Conservation (phyloP, 2,113 vertebrate genomes). For the Perognathus longimembris region DNA sequence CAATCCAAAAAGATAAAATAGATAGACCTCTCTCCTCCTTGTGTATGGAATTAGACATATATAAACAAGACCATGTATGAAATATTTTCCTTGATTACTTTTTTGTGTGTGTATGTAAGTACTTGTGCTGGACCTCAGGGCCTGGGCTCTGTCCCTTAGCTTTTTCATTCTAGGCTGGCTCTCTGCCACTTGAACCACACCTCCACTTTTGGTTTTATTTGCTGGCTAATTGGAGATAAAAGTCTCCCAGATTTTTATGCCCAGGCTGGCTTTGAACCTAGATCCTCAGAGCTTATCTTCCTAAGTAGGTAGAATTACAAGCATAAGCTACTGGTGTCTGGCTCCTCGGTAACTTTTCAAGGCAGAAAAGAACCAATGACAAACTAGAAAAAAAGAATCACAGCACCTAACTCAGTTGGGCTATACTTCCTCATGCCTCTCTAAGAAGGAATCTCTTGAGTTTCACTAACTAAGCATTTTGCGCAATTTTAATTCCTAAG, state of each 20-base stretch:
- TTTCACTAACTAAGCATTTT: neutral
- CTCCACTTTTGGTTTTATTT: too few species aligned
- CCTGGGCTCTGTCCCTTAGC: too few species aligned
- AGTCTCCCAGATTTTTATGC: too few species aligned
- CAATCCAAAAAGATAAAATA: conserved; percentile 22
- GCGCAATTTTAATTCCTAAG: conserved; percentile 4
- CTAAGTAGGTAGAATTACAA: too few species aligned
- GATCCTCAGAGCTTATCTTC: too few species aligned
- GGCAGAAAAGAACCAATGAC: neutral
- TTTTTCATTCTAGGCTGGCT: too few species aligned
- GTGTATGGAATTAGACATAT: neutral
- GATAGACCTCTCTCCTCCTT: neutral
- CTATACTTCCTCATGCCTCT: neutral
- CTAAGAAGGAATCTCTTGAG: neutral
- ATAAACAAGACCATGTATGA: neutral
- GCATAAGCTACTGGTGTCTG: too few species aligned
- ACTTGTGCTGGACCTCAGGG: too few species aligned
- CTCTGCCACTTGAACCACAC: too few species aligned
- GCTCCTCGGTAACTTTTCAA: neutral
- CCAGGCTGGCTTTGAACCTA: too few species aligned
- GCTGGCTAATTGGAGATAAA: too few species aligned
- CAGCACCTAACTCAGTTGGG: neutral
- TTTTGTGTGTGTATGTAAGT: neutral
- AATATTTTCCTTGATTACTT: conserved; percentile 27
- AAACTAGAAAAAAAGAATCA: conserved; percentile 33